These are phyloP conservation scores for Oryzias celebensis DNA, from an alignment of 2,113 vertebrate species.

Conservation along the genomic window DNA sequence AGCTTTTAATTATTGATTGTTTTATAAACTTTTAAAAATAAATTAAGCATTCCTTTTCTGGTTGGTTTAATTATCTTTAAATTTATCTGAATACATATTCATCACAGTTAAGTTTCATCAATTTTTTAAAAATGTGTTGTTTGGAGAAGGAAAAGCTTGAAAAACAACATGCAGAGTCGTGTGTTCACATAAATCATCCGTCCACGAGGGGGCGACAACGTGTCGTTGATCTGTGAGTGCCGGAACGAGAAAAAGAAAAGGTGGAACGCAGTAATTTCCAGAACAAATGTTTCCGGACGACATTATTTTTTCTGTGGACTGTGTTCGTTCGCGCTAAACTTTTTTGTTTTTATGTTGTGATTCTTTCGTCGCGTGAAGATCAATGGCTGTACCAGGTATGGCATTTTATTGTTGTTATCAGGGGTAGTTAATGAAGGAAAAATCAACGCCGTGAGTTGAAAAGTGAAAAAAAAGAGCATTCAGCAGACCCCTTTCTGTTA, in stretches of 20 bases:
- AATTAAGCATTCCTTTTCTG: no score
- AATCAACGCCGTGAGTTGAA: neutral
- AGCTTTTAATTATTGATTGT: no score
- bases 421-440: neutral
- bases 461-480: no score
- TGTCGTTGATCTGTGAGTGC: neutral
- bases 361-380: neutral
- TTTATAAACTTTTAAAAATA: no score
- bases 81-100: no score
- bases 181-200: neutral
- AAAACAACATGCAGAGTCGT: neutral
- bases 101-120: no score
- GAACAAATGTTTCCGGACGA: conserved; percentile 45
- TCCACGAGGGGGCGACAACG: conserved; percentile 32
- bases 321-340: neutral
- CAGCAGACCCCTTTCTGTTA: no score
- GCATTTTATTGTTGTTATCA: neutral
- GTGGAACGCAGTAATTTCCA: conserved; percentile 16
- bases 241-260: neutral
- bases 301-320: conserved; percentile 42
- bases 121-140: no score
- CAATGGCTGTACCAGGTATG: conserved; percentile 55
- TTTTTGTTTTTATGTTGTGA: neutral
- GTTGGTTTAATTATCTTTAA: no score
- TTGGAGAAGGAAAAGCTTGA: no score